Evolutionary conservation across 2,797 vertebrate genomes (phyloP), one percentile per base, ranked within the genome.

Genomic region (Melanotaenia maccullochi): DNA sequence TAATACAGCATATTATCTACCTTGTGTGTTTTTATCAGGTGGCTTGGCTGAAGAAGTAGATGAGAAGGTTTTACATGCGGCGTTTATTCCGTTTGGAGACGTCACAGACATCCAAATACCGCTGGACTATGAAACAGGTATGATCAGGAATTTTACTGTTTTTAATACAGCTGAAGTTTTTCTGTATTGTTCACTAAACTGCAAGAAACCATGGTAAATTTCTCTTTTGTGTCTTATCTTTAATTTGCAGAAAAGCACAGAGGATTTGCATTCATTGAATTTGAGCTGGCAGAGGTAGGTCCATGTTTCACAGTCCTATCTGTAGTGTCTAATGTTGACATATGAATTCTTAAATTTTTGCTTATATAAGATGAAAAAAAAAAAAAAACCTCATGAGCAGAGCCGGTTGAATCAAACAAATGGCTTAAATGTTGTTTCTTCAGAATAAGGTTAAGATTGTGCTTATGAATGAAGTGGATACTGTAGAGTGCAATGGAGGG

Each of bases 71-170:
- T 87, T 99, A 30, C 97, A 98, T 70, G 98, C 98, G 0, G 97
- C 97, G 1, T 99, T 99, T 70, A 98, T 99, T 81, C 98, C 97
- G 1, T 98, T 98, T 77, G 98, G 97, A 20, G 97, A 98, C 87
- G 92, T 98, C 76, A 97, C 95, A 38, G 97, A 98, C 91, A 98
- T 98, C 92, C 98, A 99, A 93, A 98, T 98, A 76, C 97, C 97
- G 0, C 90, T 99, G 75, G 97, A 99, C 89, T 99, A 99, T 94
- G 97, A 99, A 91, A 98, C 97, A 0, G 97, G 97, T 97, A 73
- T 75, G 86, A 57, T 3, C 11, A 2, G 1, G 8, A 2, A 6
- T 5, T 30, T 11, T 38, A 9, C 9, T 62, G 0, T 7, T 14
- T 16, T 0, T 40, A 1, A 30, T 3, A 1, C 0, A 9, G 11